Conservation (phyloP, 2,113 vertebrate genomes). For the Amphilophus citrinellus region DNA sequence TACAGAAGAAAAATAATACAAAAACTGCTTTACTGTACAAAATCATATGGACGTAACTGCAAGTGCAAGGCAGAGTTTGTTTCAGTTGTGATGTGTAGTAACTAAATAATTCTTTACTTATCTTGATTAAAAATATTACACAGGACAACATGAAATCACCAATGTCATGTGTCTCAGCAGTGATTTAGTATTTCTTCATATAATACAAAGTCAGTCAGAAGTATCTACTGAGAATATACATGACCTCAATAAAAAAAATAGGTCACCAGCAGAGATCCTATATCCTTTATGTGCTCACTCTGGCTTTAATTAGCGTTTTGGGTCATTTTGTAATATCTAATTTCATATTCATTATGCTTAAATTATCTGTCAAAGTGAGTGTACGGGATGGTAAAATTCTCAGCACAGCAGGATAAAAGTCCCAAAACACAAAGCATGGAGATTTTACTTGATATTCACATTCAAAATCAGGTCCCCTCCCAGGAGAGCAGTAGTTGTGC, state of each 20-base stretch:
- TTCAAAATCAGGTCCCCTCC: conserved; percentile 25
- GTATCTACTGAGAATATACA: background rate
- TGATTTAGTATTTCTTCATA: background rate
- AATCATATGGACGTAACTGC: background rate
- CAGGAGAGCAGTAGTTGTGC: background rate
- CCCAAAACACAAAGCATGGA: background rate
- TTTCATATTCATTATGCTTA: background rate
- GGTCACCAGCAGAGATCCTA: conserved; percentile 23
- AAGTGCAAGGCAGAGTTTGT: background rate
- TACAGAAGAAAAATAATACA: background rate
- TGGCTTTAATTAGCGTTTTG: background rate
- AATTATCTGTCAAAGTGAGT: background rate
- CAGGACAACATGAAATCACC: background rate
- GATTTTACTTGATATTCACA: background rate
- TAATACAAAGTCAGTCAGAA: background rate
- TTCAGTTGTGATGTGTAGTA: background rate
- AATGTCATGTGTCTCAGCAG: background rate
- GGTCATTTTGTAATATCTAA: background rate
- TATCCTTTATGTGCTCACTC: conserved; percentile 2
- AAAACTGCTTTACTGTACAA: too few relatives aligned
- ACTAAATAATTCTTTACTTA: background rate
- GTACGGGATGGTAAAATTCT: background rate
- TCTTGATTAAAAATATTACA: background rate
- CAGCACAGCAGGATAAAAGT: background rate
- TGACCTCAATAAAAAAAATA: conserved; percentile 36